A percentile compares a stretch with the other conserved stretches of the same genome.
Evolutionary conservation across 2,113 vertebrate genomes (phyloP).

Genomic region (Illadopsis cleaveri): DNA sequence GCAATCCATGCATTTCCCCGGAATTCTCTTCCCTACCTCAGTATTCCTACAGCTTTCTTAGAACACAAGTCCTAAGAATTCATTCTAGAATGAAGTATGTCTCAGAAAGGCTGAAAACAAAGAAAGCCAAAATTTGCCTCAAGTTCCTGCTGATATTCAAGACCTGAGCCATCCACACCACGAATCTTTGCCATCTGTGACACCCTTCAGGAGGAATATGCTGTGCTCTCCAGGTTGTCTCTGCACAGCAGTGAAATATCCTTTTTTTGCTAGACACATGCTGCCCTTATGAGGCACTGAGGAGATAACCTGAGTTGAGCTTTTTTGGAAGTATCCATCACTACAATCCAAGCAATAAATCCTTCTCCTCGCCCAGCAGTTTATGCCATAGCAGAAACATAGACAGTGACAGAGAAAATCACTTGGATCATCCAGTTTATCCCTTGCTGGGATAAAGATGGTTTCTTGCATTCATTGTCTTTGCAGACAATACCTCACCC

Average conservation of each 20-base stretch:
- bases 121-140: neutral
- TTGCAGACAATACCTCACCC: slow-evolving; percentile 4
- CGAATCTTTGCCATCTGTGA: neutral
- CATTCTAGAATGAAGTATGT: rapidly evolving
- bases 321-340: neutral
- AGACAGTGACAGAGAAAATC: slow-evolving; percentile 17
- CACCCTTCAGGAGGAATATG: neutral
- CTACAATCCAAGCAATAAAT: slow-evolving; percentile 1
- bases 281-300: neutral
- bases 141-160: neutral
- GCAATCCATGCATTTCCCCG: neutral
- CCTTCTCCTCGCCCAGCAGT: neutral
- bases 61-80: neutral
- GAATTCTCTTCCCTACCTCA: neutral
- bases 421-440: slow-evolving; percentile 1
- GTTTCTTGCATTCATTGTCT: slow-evolving; percentile 29
- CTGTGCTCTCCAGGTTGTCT: neutral
- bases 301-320: neutral
- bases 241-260: neutral
- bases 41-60: neutral
- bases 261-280: neutral
- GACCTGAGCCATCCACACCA: neutral
- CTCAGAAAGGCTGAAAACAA: neutral
- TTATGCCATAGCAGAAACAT: slow-evolving; percentile 9
- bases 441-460: neutral